Percentiles rank a stretch among this genome's conserved stretches.
Evolutionary conservation across 2,888 invertebrate genomes (phyloP).

Genomic region (Mesorhabditis belari): DNA sequence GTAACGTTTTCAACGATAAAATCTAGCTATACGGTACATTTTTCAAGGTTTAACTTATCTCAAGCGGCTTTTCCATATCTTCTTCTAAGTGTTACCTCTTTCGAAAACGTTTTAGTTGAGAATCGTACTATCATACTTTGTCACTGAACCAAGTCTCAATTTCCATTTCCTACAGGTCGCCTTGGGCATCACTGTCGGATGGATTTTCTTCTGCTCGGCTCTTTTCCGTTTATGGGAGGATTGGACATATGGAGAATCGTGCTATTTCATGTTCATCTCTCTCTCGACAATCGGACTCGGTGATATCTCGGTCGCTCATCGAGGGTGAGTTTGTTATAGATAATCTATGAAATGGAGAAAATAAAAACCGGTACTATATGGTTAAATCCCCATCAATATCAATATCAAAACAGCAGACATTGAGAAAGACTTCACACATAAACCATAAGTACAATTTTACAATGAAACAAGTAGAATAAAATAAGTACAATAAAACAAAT

Average conservation of each 20-base stretch:
- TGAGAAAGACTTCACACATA: too few relatives aligned
- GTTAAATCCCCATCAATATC: too few relatives aligned
- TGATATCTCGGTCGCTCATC: conserved; percentile 42
- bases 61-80: too few relatives aligned
- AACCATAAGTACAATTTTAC: too few relatives aligned
- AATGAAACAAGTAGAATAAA: too few relatives aligned
- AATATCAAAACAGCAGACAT: too few relatives aligned
- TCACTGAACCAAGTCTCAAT: not conserved
- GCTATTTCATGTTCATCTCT: conserved; percentile 58
- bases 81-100: too few relatives aligned
- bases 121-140: not conserved
- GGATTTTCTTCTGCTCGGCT: conserved; percentile 80
- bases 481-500: too few relatives aligned
- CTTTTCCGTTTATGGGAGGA: conserved; percentile 85
- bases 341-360: too few relatives aligned
- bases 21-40: too few relatives aligned
- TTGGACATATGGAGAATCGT: conserved; percentile 56
- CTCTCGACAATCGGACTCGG: conserved; percentile 54
- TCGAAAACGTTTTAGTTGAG: not conserved
- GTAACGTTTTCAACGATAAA: not conserved
- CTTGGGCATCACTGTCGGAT: conserved; percentile 74
- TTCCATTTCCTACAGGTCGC: conserved; percentile 25
- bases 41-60: too few relatives aligned
- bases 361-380: too few relatives aligned
- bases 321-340: conserved; percentile 37